A percentile compares a stretch with the other conserved stretches of the same genome.
These are phyloP conservation scores for Edolisoma coerulescens DNA, from an alignment of 2,113 vertebrate species.

Conservation along the genomic window DNA sequence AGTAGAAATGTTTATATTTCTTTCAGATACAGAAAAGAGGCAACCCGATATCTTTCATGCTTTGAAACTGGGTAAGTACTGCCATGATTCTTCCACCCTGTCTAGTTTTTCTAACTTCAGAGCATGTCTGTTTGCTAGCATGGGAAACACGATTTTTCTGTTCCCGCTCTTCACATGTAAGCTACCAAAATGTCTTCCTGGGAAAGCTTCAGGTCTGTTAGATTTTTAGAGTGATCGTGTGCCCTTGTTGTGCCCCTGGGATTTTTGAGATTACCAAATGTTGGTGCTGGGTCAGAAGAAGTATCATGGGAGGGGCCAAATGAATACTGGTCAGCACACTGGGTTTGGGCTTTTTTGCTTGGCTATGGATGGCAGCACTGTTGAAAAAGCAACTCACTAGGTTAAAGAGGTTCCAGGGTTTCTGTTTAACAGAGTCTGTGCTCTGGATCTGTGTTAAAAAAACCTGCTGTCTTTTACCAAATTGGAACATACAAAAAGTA, in stretches of 20 bases:
- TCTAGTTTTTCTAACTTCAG: background rate
- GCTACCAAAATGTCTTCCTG: background rate
- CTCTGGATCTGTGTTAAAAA: background rate
- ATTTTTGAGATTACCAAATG: background rate
- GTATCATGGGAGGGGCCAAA: background rate
- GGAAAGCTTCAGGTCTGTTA: background rate
- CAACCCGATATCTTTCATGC: slow-evolving; percentile 93
- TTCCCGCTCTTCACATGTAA: background rate
- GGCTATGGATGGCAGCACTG: background rate
- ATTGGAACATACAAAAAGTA: background rate
- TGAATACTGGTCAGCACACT: background rate
- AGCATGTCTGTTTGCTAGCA: background rate
- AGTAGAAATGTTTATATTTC: slow-evolving; percentile 28
- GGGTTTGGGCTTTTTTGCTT: background rate
- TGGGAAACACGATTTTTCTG: background rate
- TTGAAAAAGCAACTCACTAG: background rate
- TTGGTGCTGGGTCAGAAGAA: background rate
- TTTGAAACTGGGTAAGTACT: slow-evolving; percentile 86
- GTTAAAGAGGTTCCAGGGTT: background rate
- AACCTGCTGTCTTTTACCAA: background rate
- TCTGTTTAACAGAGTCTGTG: background rate
- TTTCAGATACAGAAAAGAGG: slow-evolving; percentile 87
- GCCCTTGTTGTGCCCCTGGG: background rate
- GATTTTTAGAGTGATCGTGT: background rate
- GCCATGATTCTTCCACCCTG: background rate